Evolutionary conservation across 1,140 invertebrate species (phyloP).

Genomic region (Macrobrachium nipponense): DNA sequence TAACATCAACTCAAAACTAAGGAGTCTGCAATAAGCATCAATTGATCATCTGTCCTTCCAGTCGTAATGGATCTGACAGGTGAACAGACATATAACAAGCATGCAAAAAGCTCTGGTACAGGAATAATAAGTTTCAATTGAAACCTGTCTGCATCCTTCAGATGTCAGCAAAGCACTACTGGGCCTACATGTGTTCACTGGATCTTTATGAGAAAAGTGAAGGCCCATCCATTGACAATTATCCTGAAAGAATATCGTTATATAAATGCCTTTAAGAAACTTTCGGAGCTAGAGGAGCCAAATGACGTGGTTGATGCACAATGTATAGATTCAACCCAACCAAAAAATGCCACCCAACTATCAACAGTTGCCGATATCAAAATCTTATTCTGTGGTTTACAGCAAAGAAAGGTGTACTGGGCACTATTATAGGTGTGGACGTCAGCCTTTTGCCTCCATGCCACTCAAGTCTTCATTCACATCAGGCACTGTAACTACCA

Average conservation of each 20-base stretch:
- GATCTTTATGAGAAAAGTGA: not conserved
- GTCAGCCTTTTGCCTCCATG: slow-evolving; percentile 20
- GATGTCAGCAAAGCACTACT: slow-evolving; percentile 23
- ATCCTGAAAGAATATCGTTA: slow-evolving; percentile 1
- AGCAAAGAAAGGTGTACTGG: not conserved
- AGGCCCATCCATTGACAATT: not conserved
- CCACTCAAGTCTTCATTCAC: slow-evolving; percentile 22
- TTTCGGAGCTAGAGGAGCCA: slow-evolving; percentile 4
- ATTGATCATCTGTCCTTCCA: too few species aligned
- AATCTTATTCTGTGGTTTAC: slow-evolving; percentile 8
- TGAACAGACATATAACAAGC: slow-evolving; percentile 17
- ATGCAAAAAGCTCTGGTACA: not conserved
- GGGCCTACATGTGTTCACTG: not conserved
- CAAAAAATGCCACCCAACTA: slow-evolving; percentile 23
- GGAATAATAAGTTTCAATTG: too few species aligned
- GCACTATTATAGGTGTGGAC: slow-evolving; percentile 29
- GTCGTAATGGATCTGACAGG: too few species aligned
- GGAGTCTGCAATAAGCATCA: too few species aligned
- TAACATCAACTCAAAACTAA: too few species aligned
- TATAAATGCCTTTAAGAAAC: slow-evolving; percentile 34
- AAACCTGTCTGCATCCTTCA: too few species aligned
- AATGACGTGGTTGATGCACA: slow-evolving; percentile 28
- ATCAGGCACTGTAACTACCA: not conserved
- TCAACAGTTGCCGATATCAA: slow-evolving; percentile 29
- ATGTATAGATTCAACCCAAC: slow-evolving; percentile 17